A percentile compares a stretch with the other conserved stretches of the same genome.
These are phyloP conservation scores for Pseudomyrmex flavicornis DNA, from an alignment of 1,140 invertebrate genomes.

Conservation along the genomic window DNA sequence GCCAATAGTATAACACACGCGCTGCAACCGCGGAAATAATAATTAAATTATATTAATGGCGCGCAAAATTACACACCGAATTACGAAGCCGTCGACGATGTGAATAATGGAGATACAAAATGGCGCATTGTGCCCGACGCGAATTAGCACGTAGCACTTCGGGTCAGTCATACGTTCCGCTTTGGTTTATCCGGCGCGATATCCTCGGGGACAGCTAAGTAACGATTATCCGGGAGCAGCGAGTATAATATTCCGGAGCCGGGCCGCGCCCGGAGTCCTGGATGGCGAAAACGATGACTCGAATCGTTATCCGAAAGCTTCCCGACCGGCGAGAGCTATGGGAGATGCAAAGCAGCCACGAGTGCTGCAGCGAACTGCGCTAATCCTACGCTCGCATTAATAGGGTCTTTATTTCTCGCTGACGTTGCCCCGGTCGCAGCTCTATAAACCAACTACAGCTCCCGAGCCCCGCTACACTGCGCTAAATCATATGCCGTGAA, in stretches of 20 bases:
- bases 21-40: not conserved
- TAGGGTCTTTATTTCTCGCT: constrained; percentile 60
- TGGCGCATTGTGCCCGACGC: not conserved
- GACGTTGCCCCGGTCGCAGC: constrained; percentile 33
- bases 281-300: constrained; percentile 36
- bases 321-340: not conserved
- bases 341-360: constrained; percentile 10
- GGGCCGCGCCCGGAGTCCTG: not conserved
- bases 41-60: not conserved
- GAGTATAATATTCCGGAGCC: constrained; percentile 19
- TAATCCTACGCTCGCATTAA: constrained; percentile 57
- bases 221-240: constrained; percentile 24
- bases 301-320: constrained; percentile 49
- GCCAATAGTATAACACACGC: not conserved
- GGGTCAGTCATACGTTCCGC: constrained; percentile 10
- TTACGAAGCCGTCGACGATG: not conserved
- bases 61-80: not conserved
- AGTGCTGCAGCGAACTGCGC: constrained; percentile 26
- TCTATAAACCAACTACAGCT: constrained; percentile 47
- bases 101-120: not conserved
- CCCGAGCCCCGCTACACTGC: not conserved
- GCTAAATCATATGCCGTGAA: constrained; percentile 51
- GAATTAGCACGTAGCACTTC: not conserved
- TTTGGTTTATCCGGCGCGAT: constrained; percentile 4
- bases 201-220: constrained; percentile 34